Evolutionary conservation across 2,113 vertebrate genomes (phyloP).

Genomic region (Jaculus jaculus): DNA sequence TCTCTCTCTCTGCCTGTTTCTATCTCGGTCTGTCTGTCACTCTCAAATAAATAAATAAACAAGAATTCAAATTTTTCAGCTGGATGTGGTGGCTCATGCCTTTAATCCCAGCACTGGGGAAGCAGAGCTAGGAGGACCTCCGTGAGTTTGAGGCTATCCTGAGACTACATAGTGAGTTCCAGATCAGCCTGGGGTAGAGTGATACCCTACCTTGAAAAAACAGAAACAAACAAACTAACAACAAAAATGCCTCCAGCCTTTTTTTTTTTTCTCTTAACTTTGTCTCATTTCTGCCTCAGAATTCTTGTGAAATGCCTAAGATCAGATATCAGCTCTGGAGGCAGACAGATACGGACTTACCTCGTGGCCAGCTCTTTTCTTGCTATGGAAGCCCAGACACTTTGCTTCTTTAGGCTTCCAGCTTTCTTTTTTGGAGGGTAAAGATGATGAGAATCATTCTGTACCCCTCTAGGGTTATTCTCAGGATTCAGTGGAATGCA

Average conservation of each 20-base stretch:
- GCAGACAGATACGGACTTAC: background rate
- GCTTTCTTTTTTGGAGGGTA: constrained; percentile 26
- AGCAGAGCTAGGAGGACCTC: no score
- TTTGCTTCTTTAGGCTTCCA: constrained; percentile 1
- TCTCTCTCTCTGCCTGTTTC: no score
- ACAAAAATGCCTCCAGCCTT: background rate
- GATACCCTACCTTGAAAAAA: no score
- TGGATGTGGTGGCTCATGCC: no score
- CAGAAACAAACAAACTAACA: no score
- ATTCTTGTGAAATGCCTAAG: constrained; percentile 33
- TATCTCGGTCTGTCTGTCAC: no score
- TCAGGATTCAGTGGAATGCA: background rate
- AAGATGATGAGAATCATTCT: background rate
- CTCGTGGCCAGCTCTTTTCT: background rate
- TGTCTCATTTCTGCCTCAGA: constrained; percentile 38
- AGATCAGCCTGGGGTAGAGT: no score
- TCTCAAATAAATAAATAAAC: no score
- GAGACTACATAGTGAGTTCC: no score
- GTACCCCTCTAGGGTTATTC: background rate
- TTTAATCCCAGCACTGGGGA: no score
- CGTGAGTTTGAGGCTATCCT: no score
- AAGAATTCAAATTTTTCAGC: no score
- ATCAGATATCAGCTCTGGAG: constrained; percentile 11
- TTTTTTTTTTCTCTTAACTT: background rate
- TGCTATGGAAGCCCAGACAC: constrained; percentile 7